Percentiles rank a stretch among this genome's conserved stretches.
Evolutionary conservation across 30 jellyfish, hydroid and myxozoan species (phyloP).

Genomic region (Hydractinia echinata): DNA sequence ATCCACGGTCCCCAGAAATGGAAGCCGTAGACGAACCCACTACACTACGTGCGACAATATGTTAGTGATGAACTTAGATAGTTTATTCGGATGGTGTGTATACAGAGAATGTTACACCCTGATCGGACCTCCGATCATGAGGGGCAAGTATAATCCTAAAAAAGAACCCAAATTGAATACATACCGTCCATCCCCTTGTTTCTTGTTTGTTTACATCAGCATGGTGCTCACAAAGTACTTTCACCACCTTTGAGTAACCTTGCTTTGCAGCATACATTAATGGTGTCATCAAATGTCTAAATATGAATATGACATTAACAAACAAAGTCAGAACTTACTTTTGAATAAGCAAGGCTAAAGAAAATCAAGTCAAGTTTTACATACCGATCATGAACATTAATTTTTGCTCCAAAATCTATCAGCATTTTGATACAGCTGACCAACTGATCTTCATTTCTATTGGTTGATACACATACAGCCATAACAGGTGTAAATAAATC

Average conservation of each 20-base stretch:
- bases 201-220: slow-evolving; percentile 65
- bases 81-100: too few species aligned
- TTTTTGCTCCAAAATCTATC: slow-evolving; percentile 53
- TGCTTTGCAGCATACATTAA: slow-evolving; percentile 82
- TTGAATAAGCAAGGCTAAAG: background rate
- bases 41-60: too few species aligned
- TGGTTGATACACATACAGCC: slow-evolving; percentile 63
- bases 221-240: slow-evolving; percentile 38
- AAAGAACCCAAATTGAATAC: background rate
- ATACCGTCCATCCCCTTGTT: slow-evolving; percentile 88
- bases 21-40: too few species aligned
- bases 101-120: too few species aligned
- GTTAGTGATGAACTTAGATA: too few species aligned
- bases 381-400: slow-evolving; percentile 80
- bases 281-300: slow-evolving; percentile 80
- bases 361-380: background rate
- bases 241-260: slow-evolving; percentile 46
- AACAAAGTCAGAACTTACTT: background rate
- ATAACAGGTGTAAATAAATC: slow-evolving; percentile 81
- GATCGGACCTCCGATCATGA: too few species aligned
- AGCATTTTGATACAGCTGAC: slow-evolving; percentile 39
- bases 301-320: background rate
- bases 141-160: too few species aligned
- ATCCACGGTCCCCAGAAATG: too few species aligned
- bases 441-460: slow-evolving; percentile 33